Evolutionary conservation across 2,888 invertebrate species (phyloP).

Genomic region (Brenthis daphne): DNA sequence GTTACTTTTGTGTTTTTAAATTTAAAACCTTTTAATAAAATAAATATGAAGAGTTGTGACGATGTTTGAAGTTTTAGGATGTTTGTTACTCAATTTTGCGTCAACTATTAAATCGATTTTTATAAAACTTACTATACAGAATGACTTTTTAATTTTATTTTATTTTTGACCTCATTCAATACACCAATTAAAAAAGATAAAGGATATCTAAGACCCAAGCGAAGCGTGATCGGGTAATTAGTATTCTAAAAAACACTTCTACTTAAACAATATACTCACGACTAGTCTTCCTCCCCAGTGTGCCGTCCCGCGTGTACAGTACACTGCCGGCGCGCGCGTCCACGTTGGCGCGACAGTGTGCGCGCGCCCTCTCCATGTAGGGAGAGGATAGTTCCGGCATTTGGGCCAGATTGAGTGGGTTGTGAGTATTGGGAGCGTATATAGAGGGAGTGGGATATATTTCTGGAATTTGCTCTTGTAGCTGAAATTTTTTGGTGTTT

Average conservation of each 20-base stretch:
- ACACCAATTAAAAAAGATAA: no score
- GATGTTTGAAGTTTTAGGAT: no score
- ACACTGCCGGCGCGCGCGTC: slow-evolving; percentile 63
- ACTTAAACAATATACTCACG: neutral
- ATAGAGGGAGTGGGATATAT: slow-evolving; percentile 64
- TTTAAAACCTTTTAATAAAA: neutral
- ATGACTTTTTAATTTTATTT: no score
- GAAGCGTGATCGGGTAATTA: no score
- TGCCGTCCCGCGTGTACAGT: slow-evolving; percentile 18
- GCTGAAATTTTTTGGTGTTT: slow-evolving; percentile 46
- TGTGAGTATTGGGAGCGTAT: slow-evolving; percentile 64
- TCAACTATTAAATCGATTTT: no score
- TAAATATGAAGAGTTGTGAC: neutral
- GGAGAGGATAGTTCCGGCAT: slow-evolving; percentile 62
- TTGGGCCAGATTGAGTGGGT: slow-evolving; percentile 64
- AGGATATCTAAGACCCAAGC: no score
- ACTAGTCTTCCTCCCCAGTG: neutral
- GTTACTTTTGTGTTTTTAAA: no score
- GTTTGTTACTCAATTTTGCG: no score
- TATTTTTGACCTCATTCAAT: no score
- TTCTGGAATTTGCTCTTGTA: slow-evolving; percentile 73
- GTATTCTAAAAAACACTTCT: neutral
- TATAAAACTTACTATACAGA: no score
- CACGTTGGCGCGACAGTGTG: slow-evolving; percentile 68
- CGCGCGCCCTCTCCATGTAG: slow-evolving; percentile 39